Evolutionary conservation across 2,888 invertebrate genomes (phyloP).

Genomic region (Tubulanus polymorphus): DNA sequence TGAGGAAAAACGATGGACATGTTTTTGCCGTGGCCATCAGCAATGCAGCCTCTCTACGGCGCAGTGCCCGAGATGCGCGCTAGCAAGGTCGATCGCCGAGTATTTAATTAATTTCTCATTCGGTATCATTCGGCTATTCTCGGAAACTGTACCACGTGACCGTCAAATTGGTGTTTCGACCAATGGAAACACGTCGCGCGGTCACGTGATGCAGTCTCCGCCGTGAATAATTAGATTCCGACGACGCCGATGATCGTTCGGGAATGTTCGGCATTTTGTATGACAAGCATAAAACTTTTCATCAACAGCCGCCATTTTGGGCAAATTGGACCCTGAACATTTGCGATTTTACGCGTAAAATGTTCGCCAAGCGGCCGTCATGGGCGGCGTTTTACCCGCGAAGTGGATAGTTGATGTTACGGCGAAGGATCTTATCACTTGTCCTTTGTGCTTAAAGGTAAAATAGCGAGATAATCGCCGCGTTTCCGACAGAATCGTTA

Average conservation of each 20-base stretch:
- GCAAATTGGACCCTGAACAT: constrained; percentile 74
- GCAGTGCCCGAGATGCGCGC: no score
- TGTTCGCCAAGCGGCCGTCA: not conserved
- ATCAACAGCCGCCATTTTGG: constrained; percentile 95
- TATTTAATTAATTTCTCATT: no score
- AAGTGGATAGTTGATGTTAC: constrained; percentile 18
- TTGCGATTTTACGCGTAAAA: constrained; percentile 58
- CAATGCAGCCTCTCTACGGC: no score
- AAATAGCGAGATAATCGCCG: constrained; percentile 27
- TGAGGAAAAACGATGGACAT: no score
- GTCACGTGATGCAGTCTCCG: constrained; percentile 33
- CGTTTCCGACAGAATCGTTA: constrained; percentile 20
- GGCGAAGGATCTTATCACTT: constrained; percentile 18
- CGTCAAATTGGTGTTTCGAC: constrained; percentile 3
- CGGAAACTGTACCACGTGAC: no score
- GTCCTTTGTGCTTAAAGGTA: constrained; percentile 7
- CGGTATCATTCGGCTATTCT: no score
- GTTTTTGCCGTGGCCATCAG: no score
- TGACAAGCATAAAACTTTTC: constrained; percentile 94
- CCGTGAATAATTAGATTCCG: constrained; percentile 45
- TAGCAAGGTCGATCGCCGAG: no score
- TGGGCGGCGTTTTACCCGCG: constrained; percentile 4
- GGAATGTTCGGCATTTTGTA: constrained; percentile 61
- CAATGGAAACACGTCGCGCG: constrained; percentile 20
- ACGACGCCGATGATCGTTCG: constrained; percentile 35